Conservation (phyloP, 2,888 invertebrate species). For the Lycia hirtaria region DNA sequence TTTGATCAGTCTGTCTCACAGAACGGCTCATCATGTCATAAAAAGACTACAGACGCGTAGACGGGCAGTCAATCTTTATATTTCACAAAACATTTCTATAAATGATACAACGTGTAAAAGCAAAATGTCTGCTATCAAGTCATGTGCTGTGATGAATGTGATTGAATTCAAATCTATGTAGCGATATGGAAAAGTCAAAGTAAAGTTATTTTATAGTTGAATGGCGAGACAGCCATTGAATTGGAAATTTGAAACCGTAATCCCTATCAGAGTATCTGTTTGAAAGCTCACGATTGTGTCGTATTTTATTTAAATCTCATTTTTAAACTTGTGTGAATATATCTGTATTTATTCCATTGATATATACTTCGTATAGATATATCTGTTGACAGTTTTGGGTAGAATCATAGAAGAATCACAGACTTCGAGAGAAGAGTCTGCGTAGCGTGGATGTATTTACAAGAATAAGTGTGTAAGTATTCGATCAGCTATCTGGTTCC, state of each 20-base stretch:
- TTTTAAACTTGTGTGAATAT: neutral
- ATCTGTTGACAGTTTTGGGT: too few species aligned
- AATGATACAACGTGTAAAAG: neutral
- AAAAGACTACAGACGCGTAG: neutral
- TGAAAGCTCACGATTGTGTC: slow-evolving; percentile 1
- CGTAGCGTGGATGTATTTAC: too few species aligned
- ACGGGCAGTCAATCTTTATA: neutral
- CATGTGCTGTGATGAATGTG: slow-evolving; percentile 17
- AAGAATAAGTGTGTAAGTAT: too few species aligned
- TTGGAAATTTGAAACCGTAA: slow-evolving; percentile 9
- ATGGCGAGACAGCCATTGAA: slow-evolving; percentile 8
- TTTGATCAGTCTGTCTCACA: too few species aligned
- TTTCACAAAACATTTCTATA: neutral
- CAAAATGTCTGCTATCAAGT: neutral
- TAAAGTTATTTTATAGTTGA: slow-evolving; percentile 2
- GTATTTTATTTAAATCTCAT: slow-evolving; percentile 13
- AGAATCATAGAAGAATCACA: too few species aligned
- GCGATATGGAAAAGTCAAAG: slow-evolving; percentile 13
- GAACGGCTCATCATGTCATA: too few species aligned
- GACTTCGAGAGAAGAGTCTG: too few species aligned
- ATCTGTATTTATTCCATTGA: slow-evolving; percentile 3
- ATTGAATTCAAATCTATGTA: slow-evolving; percentile 22
- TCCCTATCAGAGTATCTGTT: neutral
- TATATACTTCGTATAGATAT: too few species aligned
- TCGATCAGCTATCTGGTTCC: too few species aligned